Base-by-base conservation (phyloP, 2,888 invertebrate species). In the Scaptomyza parva region DNA sequence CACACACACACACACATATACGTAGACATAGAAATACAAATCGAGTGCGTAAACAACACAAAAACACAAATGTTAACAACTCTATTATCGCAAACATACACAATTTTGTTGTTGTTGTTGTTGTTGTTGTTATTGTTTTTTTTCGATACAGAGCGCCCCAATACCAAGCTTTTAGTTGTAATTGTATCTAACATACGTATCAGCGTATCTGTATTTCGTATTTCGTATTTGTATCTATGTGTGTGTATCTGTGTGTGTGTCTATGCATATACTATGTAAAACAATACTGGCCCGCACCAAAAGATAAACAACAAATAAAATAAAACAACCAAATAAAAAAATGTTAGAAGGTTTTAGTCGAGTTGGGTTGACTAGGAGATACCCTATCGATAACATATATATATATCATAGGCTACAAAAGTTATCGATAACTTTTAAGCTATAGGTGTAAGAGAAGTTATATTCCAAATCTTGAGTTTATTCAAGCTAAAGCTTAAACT, bases 21-120 rank as follows among this genome's bases (percentile, higher is more conserved):
- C 6, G n/a, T 1, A 33, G 2, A 14, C 6, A 35, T 26, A 6
- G 22, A 26, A 7, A 26, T 8, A 26, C 26, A 35, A 48, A 48
- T 33, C 66, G 64, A 65, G 64, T 58, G 57, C 62, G 62, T 81
- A 84, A 76, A 80, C 64, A 81, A 35, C 3, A 28, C 28, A 28
- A 9, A 28, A 35, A 35, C 14, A 35, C 28, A 58, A 51, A 65
- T 72, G 65, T 78, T 64, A 82, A 67, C 76, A 78, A 40, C 60
- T 50, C 24, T 40, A 69, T 78, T 72, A 85, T 76, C 70, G 28
- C 63, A 26, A 55, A 17, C 35, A 14, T 7, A 14, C 4, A 24
- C 8, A 7, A 2, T 24, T 24, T n/a, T 7, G 2, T 24, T 24
- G 3, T 24, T 24, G 0, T 24, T 24, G 8, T 37, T 17, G 7